Evolutionary conservation across 2,888 invertebrate species (phyloP).

Genomic region (Euzetes globulus): DNA sequence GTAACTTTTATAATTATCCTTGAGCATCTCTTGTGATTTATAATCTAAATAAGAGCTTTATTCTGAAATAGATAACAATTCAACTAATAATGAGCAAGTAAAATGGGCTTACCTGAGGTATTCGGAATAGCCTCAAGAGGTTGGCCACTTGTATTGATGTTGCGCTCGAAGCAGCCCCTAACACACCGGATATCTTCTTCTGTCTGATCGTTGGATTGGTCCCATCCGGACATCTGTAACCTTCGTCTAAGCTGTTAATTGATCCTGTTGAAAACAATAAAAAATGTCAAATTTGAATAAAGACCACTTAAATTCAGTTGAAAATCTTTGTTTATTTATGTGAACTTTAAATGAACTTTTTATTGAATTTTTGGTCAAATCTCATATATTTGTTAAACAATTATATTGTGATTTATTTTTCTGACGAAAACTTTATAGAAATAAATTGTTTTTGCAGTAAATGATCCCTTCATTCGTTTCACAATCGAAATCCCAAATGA

Average conservation of each 20-base stretch:
- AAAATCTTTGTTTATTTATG: no score
- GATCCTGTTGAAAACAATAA: no score
- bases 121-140: slow-evolving; percentile 78
- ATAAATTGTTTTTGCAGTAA: not conserved
- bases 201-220: slow-evolving; percentile 61
- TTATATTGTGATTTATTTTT: not conserved
- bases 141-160: slow-evolving; percentile 95
- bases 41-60: no score
- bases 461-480: not conserved
- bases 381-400: no score
- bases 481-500: slow-evolving; percentile 2
- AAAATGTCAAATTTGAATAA: no score
- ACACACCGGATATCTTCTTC: slow-evolving; percentile 79
- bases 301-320: no score
- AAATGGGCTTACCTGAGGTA: slow-evolving; percentile 71
- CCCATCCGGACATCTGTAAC: slow-evolving; percentile 58
- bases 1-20: no score
- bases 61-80: no score
- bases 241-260: slow-evolving; percentile 79
- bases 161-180: slow-evolving; percentile 83
- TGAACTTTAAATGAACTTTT: no score
- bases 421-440: not conserved
- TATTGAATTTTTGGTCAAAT: no score
- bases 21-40: no score
- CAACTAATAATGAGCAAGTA: no score